Evolutionary conservation across 2,113 vertebrate species (phyloP).

Genomic region (Pedetes capensis): DNA sequence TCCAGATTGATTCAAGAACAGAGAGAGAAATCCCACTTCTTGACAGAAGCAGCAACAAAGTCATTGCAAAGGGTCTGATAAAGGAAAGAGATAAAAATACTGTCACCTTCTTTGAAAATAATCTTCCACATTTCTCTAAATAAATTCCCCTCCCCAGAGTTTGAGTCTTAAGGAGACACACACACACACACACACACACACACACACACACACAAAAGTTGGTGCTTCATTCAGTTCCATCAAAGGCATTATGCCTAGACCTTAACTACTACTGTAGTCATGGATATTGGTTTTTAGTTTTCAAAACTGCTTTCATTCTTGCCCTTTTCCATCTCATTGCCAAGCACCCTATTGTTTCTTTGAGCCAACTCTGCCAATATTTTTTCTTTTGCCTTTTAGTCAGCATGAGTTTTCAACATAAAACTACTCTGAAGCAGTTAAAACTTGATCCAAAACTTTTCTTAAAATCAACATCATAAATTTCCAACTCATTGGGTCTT

Average conservation of each 20-base stretch:
- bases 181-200: too few species aligned
- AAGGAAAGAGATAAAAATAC: not conserved
- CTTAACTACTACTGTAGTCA: not conserved
- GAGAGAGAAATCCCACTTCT: not conserved
- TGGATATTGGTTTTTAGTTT: not conserved
- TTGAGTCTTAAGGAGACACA: not conserved
- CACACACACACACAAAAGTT: too few species aligned
- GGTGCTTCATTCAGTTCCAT: not conserved
- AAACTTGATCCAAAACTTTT: not conserved
- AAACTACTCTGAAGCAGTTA: not conserved
- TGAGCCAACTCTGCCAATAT: not conserved
- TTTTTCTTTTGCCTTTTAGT: not conserved
- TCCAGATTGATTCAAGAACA: not conserved
- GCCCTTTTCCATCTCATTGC: conserved; percentile 32
- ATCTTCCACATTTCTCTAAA: not conserved
- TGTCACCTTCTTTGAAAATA: not conserved
- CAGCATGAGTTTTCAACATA: not conserved
- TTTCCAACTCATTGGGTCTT: not conserved
- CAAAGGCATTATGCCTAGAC: not conserved
- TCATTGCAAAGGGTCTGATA: not conserved
- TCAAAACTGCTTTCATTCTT: conserved; percentile 31
- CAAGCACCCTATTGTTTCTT: conserved; percentile 37
- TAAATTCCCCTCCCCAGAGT: not conserved
- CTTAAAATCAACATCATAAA: not conserved
- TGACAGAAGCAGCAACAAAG: not conserved